Conservation (phyloP, 1,140 invertebrate genomes). For the Eueides isabella region DNA sequence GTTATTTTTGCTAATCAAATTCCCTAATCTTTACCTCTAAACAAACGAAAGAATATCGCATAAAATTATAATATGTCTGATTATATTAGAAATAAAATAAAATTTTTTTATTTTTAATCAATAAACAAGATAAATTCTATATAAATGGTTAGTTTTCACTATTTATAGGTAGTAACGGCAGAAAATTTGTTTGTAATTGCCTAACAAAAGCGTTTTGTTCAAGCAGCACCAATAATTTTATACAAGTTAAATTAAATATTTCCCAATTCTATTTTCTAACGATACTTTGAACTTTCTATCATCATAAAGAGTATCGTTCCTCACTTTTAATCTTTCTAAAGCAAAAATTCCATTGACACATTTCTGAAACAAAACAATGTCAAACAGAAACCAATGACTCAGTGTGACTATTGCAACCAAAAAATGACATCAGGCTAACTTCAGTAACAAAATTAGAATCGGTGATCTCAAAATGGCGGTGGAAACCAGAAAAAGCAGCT, state of each 20-base stretch:
- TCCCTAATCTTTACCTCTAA: no score
- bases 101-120: no score
- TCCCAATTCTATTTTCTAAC: no score
- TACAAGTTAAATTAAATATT: neutral
- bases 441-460: slow-evolving; percentile 53
- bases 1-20: no score
- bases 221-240: neutral
- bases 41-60: no score
- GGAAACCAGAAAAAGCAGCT: slow-evolving; percentile 64
- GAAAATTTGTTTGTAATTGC: neutral
- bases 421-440: slow-evolving; percentile 42
- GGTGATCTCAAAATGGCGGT: slow-evolving; percentile 80
- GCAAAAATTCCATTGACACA: slow-evolving; percentile 47
- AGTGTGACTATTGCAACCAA: slow-evolving; percentile 10
- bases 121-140: no score
- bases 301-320: no score
- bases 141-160: no score
- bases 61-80: no score
- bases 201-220: neutral
- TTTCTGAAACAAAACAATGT: slow-evolving; percentile 41
- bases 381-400: slow-evolving; percentile 28
- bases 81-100: no score
- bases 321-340: neutral
- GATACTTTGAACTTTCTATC: no score
- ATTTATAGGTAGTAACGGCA: neutral